Evolutionary conservation across 2,113 vertebrate species (phyloP), one percentile per base, ranked within the genome.

Genomic region (Petaurus breviceps): DNA sequence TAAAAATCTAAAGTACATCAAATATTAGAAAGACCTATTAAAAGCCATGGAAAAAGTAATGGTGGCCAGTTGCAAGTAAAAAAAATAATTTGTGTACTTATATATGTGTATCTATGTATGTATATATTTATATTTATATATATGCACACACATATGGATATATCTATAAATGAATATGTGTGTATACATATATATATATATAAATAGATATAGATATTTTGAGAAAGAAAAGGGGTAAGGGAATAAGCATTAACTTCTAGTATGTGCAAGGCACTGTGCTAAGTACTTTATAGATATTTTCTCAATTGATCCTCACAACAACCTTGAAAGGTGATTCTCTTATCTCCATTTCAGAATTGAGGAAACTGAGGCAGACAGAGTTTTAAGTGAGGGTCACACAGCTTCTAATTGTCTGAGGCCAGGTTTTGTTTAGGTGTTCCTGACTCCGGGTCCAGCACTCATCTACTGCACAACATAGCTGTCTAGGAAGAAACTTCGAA

Each of bases 1-100:
- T 37, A 91, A 31, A 90, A 10, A 94, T 10, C 16, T n/a, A 28
- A 91, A 54, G 50, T 92, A 3, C 50, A 52, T 37, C 5, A 11
- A 91, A 3, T 37, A 89, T 61, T 94, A 61, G 90, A 96, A 94
- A 89, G n/a, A 53, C 89, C 47, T 89, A 94, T 94, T 57, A 90
- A 89, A 91, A 92, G 90, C 25, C 14, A 50, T 50, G 89, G 91
- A 94, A 51, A 16, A 93, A 51, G 77, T 94, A 26, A 28, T 52
- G 92, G 28, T 77, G 84, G 53, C 49, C 31, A 92, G 0, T 94
- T 90, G 25, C 51, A 95, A 96, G 89, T 94, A 54, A 96, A 90
- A 91, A 51, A 51, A 10, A 51, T n/a, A 90, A 68, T 23, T 68
- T 84, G 26, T 84, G 26, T 94, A 49, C 90, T 57, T 94, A n/a